Base-by-base conservation (phyloP, 1,140 invertebrate genomes). In the Drosophila athabasca region DNA sequence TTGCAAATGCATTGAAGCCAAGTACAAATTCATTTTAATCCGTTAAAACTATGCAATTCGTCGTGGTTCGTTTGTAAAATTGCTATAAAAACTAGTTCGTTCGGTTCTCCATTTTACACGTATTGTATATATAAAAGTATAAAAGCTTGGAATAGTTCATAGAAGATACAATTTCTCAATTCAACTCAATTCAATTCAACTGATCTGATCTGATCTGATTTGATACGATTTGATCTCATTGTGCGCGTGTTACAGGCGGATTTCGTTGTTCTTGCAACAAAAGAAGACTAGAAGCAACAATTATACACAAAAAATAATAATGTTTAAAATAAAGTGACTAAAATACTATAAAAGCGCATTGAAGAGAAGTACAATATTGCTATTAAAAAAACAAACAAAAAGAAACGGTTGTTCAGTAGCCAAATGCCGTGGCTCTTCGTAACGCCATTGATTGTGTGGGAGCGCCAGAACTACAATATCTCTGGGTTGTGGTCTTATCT, bases 261-360 rank as follows among this genome's bases (percentile, higher is more conserved):
- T 83, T 79, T 77, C 84, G 90, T 91, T 91, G 90, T 90, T 91
- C 90, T 85, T 90, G 90, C 90, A 90, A 89, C 79, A 89, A 90
- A 79, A 91, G 90, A 91, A 91, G 90, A 91, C 90, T 91, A 91
- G 90, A 91, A 91, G 90, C 90, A 91, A 91, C 90, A 90, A 88
- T 81, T 88, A 88, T 88, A 88, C 83, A 88, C 83, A 90, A 89
- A 89, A 89, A 83, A 79, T 76, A 89, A 88, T 88, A 89, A 79
- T 84, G 68, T 84, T 88, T 89, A 80, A 81, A 85, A 90, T 90
- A 89, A 82, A 80, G 83, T 85, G 82, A 89, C 78, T 85, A 90
- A 89, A 90, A 84, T 83, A 73, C 79, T 90, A 89, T 77, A 90
- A 88, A 84, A 90, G 79, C 85, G 76, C 79, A 88, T 85, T 85